Evolutionary conservation across 2,888 invertebrate species (phyloP), one percentile per base, ranked within the genome.

Genomic region (Zygothrica quintamaculata): DNA sequence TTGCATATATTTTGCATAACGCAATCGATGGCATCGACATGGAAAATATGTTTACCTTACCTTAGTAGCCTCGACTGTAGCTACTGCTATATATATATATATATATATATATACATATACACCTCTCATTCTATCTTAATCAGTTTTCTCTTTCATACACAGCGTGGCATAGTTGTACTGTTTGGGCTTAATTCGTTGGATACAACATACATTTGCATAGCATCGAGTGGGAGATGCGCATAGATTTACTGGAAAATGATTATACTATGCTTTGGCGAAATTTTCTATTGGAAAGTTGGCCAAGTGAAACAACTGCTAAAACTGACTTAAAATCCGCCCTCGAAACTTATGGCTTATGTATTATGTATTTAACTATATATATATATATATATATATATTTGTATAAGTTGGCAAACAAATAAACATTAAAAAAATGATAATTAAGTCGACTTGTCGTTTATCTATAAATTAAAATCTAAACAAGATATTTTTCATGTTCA

Each of bases 1-100:
- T 89, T 89, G 89, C 89, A 89, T 89, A 88, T 88, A 89, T 87
- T 89, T 89, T 87, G 88, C 89, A 89, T 89, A 89, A 89, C 89
- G 89, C 88, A 89, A 89, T 89, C 89, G 89, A 89, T 88, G 88
- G 85, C 88, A 89, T 89, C 88, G 89, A 88, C 88, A 89, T 88
- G 89, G 88, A 89, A 89, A 89, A 88, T 89, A 88, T 89, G 89
- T 89, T 88, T 81, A 74, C 68, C 79, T 65, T 64, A 52, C 42
- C n/a, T n/a, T 39, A 65, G 48, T 40, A 26, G 61, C 55, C 15
- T 11, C 9, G 11, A 40, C 57, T 51, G 51, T 47, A 57, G 76
- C 76, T 75, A 66, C 73, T 59, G 60, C 57, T 33, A 33, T 44
- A 25, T 51, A 51, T 16, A n/a, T n/a, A n/a, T n/a, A n/a, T n/a